phyloP scores from a whole-genome alignment of 1,140 invertebrate genomes.

The Xylocopa sonorina region DNA sequence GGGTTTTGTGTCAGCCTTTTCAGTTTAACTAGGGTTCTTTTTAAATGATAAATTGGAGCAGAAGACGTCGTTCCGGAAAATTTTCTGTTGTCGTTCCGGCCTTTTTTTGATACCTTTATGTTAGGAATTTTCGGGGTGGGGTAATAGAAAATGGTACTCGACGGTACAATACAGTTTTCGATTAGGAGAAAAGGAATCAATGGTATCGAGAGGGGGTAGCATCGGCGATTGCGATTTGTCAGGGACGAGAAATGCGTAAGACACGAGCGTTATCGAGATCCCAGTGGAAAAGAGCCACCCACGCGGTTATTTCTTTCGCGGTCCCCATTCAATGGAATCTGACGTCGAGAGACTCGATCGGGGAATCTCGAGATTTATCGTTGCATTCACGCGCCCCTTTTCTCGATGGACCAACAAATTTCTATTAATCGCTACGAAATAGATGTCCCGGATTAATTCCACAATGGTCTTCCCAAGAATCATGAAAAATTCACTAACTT shows the following conservation, averaged over 20 bases:
- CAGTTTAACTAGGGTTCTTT: background rate
- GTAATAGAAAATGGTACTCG: too few species aligned
- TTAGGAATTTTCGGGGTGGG: too few species aligned
- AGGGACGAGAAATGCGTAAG: constrained; percentile 45
- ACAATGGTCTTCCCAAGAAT: fast-evolving
- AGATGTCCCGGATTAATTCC: background rate
- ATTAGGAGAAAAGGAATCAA: too few species aligned
- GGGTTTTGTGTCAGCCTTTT: background rate
- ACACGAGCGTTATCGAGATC: constrained; percentile 39
- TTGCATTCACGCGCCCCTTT: constrained; percentile 5
- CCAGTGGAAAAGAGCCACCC: constrained; percentile 41
- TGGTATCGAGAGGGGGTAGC: background rate
- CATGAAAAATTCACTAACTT: background rate
- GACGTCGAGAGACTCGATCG: constrained; percentile 34
- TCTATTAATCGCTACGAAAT: background rate
- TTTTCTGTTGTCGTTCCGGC: background rate
- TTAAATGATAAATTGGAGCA: background rate
- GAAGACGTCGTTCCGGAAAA: background rate
- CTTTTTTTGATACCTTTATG: too few species aligned
- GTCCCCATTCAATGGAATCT: constrained; percentile 47
- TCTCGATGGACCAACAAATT: background rate
- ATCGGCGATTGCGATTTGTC: constrained; percentile 39
- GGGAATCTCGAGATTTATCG: constrained; percentile 44
- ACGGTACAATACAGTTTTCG: too few species aligned
- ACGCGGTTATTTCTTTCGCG: constrained; percentile 41